Evolutionary conservation across 2,113 vertebrate genomes (phyloP), one percentile per base, ranked within the genome.

Genomic region (Corydoras maculifer): DNA sequence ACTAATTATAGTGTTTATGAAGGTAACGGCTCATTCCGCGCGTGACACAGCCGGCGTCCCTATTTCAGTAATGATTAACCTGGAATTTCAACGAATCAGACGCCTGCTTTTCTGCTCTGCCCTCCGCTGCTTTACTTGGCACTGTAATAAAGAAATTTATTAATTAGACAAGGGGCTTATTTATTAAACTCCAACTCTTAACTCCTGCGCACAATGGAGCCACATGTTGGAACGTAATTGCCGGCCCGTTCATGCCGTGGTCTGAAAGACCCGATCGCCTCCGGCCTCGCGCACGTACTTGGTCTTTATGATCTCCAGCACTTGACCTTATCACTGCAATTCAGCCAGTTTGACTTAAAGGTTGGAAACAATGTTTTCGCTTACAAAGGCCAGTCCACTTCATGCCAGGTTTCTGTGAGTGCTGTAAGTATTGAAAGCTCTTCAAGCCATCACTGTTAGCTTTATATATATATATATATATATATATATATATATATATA

Each of bases 1-100:
- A 87, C 83, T 87, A 87, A 86, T 87, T 87, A 84, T 31, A 50
- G 74, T 85, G 85, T 88, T 88, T 84, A 85, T 84, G 71, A 81
- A 82, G 75, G 82, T 79, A 79, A 81, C 69, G 78, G 79, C 80
- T 84, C 84, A 77, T 81, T 86, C 80, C 77, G 70, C 70, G 77
- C 65, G 54, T 30, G 58, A 76, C 69, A 76, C 68, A 71, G 67
- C 80, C 77, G 76, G 69, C 66, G 66, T 65, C 74, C 69, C 74
- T 77, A 25, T 25, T 76, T 68, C 69, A 29, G 25, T 60, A 59
- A 62, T 78, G 75, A 77, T 78, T 81, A 75, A 70, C 75, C 62
- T 65, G 61, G 55, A 64, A 62, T 62, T 43, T 32, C 30, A 48
- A 15, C 48, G 58, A 73, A 71, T 73, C 75, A 25, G 65, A 50